phyloP scores from a whole-genome alignment of 2,888 invertebrate genomes.

The Drosophila heteroneura region DNA sequence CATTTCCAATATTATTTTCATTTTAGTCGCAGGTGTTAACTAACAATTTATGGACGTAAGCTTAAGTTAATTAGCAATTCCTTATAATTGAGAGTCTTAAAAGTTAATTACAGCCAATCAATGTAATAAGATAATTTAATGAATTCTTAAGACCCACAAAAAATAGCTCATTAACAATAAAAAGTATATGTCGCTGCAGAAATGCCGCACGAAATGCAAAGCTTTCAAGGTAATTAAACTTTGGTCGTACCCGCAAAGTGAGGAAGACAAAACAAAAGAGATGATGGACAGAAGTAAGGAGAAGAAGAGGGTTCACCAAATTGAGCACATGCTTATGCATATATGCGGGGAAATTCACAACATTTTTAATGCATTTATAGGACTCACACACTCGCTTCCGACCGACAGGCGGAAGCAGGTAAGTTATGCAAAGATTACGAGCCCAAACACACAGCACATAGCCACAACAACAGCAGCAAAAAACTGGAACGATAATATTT shows the following conservation, averaged over 20 bases:
- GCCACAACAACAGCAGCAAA: constrained; percentile 17
- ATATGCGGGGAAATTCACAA: constrained; percentile 48
- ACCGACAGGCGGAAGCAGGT: constrained; percentile 19
- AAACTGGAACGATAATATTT: constrained; percentile 27
- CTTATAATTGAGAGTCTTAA: constrained; percentile 21
- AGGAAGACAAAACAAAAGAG: not conserved
- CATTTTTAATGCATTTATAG: constrained; percentile 66
- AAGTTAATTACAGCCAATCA: constrained; percentile 37
- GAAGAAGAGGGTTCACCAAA: not conserved
- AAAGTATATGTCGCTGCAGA: constrained; percentile 53
- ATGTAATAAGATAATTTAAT: constrained; percentile 41
- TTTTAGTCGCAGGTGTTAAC: not conserved
- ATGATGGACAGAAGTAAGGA: not conserved
- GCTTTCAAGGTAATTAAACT: constrained; percentile 71
- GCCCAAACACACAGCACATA: constrained; percentile 34
- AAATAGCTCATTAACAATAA: constrained; percentile 54
- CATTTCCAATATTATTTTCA: not conserved
- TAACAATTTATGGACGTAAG: not conserved
- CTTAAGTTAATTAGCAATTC: constrained; percentile 23
- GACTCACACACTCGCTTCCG: constrained; percentile 19
- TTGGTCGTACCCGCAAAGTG: constrained; percentile 25
- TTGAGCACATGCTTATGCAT: constrained; percentile 36
- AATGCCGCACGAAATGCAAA: constrained; percentile 23
- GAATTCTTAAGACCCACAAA: constrained; percentile 39
- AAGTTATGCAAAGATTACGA: constrained; percentile 65